Conservation (phyloP, 64 coral and sea anemone genomes). For the Cladopsammia gracilis region DNA sequence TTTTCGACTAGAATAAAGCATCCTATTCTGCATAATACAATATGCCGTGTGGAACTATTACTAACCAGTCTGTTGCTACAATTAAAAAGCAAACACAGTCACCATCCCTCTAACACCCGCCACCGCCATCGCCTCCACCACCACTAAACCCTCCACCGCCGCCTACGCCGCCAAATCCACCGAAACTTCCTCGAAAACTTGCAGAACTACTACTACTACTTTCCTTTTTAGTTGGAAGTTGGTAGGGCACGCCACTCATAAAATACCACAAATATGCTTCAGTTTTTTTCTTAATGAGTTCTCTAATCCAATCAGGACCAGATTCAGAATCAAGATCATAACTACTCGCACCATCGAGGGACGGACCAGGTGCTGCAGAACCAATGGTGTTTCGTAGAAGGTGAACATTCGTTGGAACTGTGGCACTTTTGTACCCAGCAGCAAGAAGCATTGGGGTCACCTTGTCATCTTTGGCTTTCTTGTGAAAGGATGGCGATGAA, state of each 20-base stretch:
- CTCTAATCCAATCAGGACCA: slow-evolving; percentile 8
- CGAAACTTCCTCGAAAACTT: neutral
- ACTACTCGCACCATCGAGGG: neutral
- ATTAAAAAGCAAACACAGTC: neutral
- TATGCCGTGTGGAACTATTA: too few species aligned
- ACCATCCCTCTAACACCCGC: neutral
- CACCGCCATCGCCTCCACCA: neutral
- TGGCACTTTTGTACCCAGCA: slow-evolving; percentile 49
- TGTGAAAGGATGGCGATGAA: slow-evolving; percentile 32
- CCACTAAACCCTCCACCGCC: neutral
- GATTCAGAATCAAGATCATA: slow-evolving; percentile 31
- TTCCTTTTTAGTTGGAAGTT: neutral
- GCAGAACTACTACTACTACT: neutral
- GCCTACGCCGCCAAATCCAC: neutral
- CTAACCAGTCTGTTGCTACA: too few species aligned
- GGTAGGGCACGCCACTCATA: neutral
- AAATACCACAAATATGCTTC: slow-evolving; percentile 1
- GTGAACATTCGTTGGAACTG: slow-evolving; percentile 41
- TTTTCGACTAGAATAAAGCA: too few species aligned
- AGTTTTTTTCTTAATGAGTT: neutral
- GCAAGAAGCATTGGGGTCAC: slow-evolving; percentile 38
- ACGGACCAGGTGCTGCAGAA: too few species aligned
- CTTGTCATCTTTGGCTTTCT: slow-evolving; percentile 17
- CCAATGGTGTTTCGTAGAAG: neutral
- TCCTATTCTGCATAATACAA: too few species aligned